Evolutionary conservation across 2,888 invertebrate species (phyloP), one percentile per base, ranked within the genome.

Genomic region (Melanchra persicariae): DNA sequence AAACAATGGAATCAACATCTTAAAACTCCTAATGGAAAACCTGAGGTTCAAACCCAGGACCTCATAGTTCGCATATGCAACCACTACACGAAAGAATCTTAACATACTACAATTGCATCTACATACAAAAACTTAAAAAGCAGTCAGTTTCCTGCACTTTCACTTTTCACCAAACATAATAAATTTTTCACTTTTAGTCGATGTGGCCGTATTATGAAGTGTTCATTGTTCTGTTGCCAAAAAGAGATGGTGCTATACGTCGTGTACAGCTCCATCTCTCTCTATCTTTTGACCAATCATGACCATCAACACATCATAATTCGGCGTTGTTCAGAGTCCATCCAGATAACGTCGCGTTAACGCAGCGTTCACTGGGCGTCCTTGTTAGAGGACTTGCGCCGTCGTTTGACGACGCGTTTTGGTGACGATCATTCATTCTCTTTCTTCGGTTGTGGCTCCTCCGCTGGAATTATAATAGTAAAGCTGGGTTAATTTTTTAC

Each of bases 381-480:
- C 91, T 95, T 94, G 71, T 93, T 80, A 2, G 94, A 90, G 89
- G 95, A 93, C 89, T 96, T 96, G 92, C 95, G 95, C 85, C 95
- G 95, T 87, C 95, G 88, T 76, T 95, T 96, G 85, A 95, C 95
- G 93, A 92, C 95, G 95, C 96, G 96, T 87, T 96, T 96, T 34
- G 95, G 94, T 88, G 95, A 93, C 88, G 92, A 96, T 96, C 96
- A 96, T 92, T 96, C 96, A 73, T 89, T 87, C 91, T 95, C 96
- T 78, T 95, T 95, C 89, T 96, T 96, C 54, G 81, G 90, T 77
- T 92, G 95, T 77, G 94, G 92, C 68, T 95, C 95, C 81, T 96
- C 96, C 74, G 88, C 95, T 94, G 90, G 49, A 89, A 90, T n/a
- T n/a, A n/a, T n/a, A n/a, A n/a, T 30, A 34, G 37, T 6, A 22